Conservation (phyloP, 2,113 vertebrate species). For the Camelus bactrianus region DNA sequence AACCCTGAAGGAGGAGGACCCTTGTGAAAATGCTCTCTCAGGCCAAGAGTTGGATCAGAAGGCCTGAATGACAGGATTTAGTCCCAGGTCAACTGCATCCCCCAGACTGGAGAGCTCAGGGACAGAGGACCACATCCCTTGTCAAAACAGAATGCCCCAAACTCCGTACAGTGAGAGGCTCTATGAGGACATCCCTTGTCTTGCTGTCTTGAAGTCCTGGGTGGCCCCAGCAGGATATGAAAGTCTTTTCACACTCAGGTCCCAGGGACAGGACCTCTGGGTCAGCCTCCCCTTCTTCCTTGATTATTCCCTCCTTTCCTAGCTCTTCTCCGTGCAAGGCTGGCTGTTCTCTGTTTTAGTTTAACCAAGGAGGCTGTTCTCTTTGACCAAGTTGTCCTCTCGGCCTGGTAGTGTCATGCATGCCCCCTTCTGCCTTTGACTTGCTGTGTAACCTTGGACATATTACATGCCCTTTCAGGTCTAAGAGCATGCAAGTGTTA, state of each 20-base stretch:
- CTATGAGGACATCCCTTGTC: neutral
- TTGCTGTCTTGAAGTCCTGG: neutral
- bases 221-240: neutral
- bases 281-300: neutral
- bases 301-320: neutral
- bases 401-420: neutral
- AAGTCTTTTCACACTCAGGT: neutral
- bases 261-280: neutral
- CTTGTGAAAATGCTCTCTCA: neutral
- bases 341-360: neutral
- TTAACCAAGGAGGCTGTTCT: slow-evolving; percentile 38
- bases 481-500: neutral
- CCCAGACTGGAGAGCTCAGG: neutral
- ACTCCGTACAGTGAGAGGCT: neutral
- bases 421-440: neutral
- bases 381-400: neutral
- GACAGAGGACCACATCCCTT: neutral
- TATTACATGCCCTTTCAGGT: neutral
- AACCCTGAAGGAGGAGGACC: neutral
- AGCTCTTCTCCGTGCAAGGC: neutral
- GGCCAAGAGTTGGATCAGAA: neutral
- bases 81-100: neutral
- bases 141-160: neutral
- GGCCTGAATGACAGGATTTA: neutral
- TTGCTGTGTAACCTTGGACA: neutral